A percentile compares a stretch with the other conserved stretches of the same genome.
These are phyloP conservation scores for Stenoptilia bipunctidactyla DNA, from an alignment of 2,888 invertebrate genomes.

Conservation along the genomic window DNA sequence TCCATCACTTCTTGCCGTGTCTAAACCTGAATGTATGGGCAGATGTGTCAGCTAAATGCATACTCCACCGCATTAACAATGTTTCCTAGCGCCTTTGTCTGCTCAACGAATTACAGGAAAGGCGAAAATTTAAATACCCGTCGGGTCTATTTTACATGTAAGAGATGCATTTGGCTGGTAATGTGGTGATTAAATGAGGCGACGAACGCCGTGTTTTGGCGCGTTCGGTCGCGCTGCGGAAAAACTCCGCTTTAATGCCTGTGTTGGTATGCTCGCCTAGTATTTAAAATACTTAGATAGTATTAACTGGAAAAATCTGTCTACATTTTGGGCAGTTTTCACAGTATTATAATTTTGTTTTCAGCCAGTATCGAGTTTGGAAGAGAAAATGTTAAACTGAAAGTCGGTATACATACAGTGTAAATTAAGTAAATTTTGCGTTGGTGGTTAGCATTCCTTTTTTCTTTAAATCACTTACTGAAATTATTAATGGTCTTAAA, in stretches of 20 bases:
- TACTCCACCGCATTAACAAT: conserved; percentile 50
- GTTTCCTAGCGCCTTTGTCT: conserved; percentile 59
- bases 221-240: neutral
- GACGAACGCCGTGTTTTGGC: conserved; percentile 25
- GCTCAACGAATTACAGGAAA: conserved; percentile 58
- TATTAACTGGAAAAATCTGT: no score
- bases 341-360: no score
- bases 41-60: conserved; percentile 24
- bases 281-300: no score
- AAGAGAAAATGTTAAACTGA: no score
- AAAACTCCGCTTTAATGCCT: neutral
- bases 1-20: neutral
- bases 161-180: conserved; percentile 67
- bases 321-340: no score
- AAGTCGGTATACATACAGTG: no score
- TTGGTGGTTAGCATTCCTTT: no score
- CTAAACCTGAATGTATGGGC: conserved; percentile 7
- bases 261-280: no score
- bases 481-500: no score
- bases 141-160: conserved; percentile 64
- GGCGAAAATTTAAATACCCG: conserved; percentile 66
- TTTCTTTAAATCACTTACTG: no score
- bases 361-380: no score
- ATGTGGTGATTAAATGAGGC: conserved; percentile 54
- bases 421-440: no score